Base-by-base conservation (phyloP, 2,113 vertebrate genomes). In the Actenoides lindsayi region DNA sequence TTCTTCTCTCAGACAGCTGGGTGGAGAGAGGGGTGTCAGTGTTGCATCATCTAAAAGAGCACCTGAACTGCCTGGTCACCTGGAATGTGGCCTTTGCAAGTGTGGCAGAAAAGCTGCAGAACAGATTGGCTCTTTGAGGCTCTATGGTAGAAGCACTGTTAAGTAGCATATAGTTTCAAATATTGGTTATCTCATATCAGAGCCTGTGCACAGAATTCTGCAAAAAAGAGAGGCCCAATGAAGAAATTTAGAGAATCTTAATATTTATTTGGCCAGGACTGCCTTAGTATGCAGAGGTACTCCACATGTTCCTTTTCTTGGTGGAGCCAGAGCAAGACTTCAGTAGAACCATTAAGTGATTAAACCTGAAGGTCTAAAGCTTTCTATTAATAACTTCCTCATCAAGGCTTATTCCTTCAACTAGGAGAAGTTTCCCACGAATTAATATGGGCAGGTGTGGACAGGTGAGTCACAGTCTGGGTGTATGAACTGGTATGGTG, bases 401-500 rank as follows among this genome's bases (percentile, higher is more conserved):
- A 27, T 31, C 39, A 64, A 73, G 77, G 3, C 16, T 10, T 42
- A 12, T 42, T 86, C 42, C 16, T 75, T 83, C 20, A 12, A 5
- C 16, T 64, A 53, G 27, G 27, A 91, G 14, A 62, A 39, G 8
- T 77, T 90, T 60, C 37, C 15, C 41, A 48, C 7, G 35, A 87
- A 53, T 10, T 20, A 7, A 4, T 56, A 51, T 4, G 9, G 27
- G 11, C 8, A 51, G 8, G 7, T 65, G 35, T 25, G 82, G 33
- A 65, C 5, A 39, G 31, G 5, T 16, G 20, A 57, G 27, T 35
- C 7, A 37, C 48, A 24, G 18, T 42, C 16, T 56, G 27, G 4
- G 6, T 37, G 30, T 28, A 5, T 48, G 56, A 39, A 65, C n/a
- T 53, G 41, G 31, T 42, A 19, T 0, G 0, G 8, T 37, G 25